Evolutionary conservation across 2,888 invertebrate species (phyloP), one percentile per base, ranked within the genome.

Genomic region (Zygogramma bicolorata): DNA sequence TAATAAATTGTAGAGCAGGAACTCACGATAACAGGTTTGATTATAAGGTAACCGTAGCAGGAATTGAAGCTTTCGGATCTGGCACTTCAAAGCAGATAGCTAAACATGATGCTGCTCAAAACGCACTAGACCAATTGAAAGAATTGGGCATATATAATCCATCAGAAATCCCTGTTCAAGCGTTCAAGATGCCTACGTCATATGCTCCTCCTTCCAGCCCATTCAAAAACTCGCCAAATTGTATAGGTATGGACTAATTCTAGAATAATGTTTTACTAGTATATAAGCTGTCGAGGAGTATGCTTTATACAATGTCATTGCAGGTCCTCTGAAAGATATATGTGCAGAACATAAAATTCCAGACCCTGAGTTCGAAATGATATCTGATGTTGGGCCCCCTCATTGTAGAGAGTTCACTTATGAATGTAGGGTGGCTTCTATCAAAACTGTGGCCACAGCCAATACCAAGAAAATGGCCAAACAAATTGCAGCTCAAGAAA

Each of bases 401-500:
- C 93, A 93, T 87, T 88, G 88, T 68, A 90, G 91, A 78, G 87
- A 89, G 76, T 93, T 93, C 85, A 91, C 91, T 0, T 85, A 90
- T 76, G 86, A 89, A 73, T 92, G 91, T 80, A 79, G 82, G 71
- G 87, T 92, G 20, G 89, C 89, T 25, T 87, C 87, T 49, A 89
- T 91, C 82, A 83, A 80, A 77, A 91, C 91, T 68, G 81, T 85
- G 76, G 91, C 90, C 70, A 88, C 89, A 29, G 89, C 90, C 59
- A 88, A 88, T 78, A 92, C 92, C 67, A 93, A 93, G 84, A 92
- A 92, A 83, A 88, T 89, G 73, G 92, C 93, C 7, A 90, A 91
- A 66, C 93, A 93, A 81, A 84, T 88, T 31, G 91, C 91, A 46
- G 92, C 93, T 1, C 85, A 85, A 75, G 87, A 87, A 38, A 86